Conservation (phyloP, 92 coral and sea anemone genomes). For the Porites rus region DNA sequence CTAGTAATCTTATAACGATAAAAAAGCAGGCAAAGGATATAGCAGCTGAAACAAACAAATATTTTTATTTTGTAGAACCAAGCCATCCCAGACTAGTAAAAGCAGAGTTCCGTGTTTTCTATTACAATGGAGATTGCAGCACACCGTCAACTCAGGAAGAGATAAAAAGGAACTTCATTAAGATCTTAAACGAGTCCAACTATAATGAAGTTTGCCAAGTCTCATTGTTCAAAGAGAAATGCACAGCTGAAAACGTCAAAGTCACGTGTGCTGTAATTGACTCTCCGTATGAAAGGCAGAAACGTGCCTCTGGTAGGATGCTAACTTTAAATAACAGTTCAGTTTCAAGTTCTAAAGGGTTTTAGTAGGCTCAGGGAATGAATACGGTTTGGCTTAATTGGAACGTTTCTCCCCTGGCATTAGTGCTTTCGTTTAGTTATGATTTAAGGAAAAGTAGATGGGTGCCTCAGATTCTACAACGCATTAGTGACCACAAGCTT, state of each 20-base stretch:
- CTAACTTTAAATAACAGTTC: too few species aligned
- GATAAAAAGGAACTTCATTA: conserved; percentile 59
- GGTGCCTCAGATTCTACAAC: too few species aligned
- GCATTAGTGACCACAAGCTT: too few species aligned
- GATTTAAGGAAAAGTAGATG: too few species aligned
- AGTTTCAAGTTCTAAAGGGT: too few species aligned
- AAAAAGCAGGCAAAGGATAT: not conserved
- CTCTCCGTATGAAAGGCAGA: not conserved
- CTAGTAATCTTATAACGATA: too few species aligned
- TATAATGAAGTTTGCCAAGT: conserved; percentile 21
- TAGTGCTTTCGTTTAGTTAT: too few species aligned
- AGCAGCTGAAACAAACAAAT: not conserved
- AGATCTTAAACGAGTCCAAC: conserved; percentile 40
- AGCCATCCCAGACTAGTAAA: conserved; percentile 25
- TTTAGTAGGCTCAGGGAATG: too few species aligned
- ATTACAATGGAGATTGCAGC: conserved; percentile 63
- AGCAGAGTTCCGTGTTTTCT: conserved; percentile 47
- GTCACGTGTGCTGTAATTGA: conserved; percentile 43
- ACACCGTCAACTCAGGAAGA: conserved; percentile 49
- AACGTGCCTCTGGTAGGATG: conserved; percentile 12
- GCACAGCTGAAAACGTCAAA: conserved; percentile 53
- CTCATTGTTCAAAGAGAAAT: conserved; percentile 43
- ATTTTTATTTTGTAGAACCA: conserved; percentile 9
- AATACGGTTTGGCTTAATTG: too few species aligned
- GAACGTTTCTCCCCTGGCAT: too few species aligned